Base-by-base conservation (phyloP, 2,113 vertebrate genomes). In the Ceyx margarethae region DNA sequence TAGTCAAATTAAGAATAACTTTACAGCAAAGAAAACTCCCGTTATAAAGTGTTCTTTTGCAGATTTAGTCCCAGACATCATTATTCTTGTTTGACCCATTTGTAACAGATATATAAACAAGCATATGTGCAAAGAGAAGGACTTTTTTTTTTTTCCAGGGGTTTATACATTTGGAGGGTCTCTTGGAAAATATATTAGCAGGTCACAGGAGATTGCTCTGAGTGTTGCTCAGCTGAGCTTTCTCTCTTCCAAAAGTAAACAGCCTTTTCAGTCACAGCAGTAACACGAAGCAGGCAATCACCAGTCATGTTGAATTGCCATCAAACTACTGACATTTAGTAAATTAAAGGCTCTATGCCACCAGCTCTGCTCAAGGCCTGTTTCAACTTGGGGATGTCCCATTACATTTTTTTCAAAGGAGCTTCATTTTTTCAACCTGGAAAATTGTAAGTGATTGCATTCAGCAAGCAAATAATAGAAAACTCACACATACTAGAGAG, bases 361-460 rank as follows among this genome's bases (percentile, higher is more conserved):
- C 88, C 91, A 94, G 92, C 82, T 65, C 33, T 82, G 90, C 95
- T 94, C 93, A 54, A 91, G 80, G 90, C 92, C 92, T 40, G 79
- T 97, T 97, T 97, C 97, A 97, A 84, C 95, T 67, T 81, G 92
- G 85, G 95, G 87, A 96, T 95, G 92, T 97, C 96, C 95, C 96
- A 97, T 96, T 95, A 96, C 86, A 9, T 96, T 96, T 88, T 19
- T 13, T 46, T 33, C 90, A 96, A 96, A 97, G 95, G 50, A 97
- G 90, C 87, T 97, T 96, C 91, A 81, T 91, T 93, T 96, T 97
- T 95, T 96, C 89, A 96, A 71, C 88, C 74, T 74, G 35, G 8
- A 97, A 97, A 97, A 97, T 96, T 92, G 86, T 95, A 96, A 96
- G 91, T 60, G 17, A 96, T 85, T 97, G 86, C 72, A 90, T 95